phyloP scores from a whole-genome alignment of 2,888 invertebrate genomes.

The Leucania comma region DNA sequence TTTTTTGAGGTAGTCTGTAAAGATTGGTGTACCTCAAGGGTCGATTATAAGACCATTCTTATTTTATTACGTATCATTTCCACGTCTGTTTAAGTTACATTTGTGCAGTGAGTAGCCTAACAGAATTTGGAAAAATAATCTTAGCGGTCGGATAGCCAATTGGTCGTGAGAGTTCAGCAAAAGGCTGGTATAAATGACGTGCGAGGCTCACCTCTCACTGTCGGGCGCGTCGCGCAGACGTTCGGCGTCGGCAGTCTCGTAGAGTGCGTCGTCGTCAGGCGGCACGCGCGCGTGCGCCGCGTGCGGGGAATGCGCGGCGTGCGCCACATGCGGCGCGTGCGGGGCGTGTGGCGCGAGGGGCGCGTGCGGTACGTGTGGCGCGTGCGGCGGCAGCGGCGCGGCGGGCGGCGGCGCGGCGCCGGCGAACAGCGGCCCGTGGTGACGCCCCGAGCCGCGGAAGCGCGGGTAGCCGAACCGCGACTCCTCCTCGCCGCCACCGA shows the following conservation, averaged over 20 bases:
- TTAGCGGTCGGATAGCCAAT: constrained; percentile 36
- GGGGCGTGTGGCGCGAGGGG: constrained; percentile 83
- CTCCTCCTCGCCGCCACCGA: constrained; percentile 66
- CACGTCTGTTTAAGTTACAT: constrained; percentile 16
- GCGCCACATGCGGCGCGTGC: constrained; percentile 83
- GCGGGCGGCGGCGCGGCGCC: constrained; percentile 90
- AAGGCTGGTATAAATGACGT: constrained; percentile 9
- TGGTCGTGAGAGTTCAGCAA: constrained; percentile 5
- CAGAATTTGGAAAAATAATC: constrained; percentile 32
- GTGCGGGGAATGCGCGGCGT: constrained; percentile 81
- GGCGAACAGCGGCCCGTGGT: constrained; percentile 59
- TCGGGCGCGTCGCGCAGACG: constrained; percentile 95
- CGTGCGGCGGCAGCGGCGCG: constrained; percentile 81
- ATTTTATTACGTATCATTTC: constrained; percentile 10
- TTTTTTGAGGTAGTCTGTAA: not conserved
- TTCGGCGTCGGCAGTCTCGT: constrained; percentile 95
- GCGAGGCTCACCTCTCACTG: constrained; percentile 94
- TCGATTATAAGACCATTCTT: not conserved
- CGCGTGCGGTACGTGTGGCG: constrained; percentile 83
- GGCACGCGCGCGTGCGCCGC: constrained; percentile 84
- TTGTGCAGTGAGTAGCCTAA: constrained; percentile 41
- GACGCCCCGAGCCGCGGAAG: constrained; percentile 79
- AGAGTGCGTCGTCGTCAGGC: constrained; percentile 96
- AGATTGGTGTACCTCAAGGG: constrained; percentile 11
- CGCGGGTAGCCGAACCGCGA: constrained; percentile 63